phyloP scores from a whole-genome alignment of 2,113 vertebrate genomes.

The Notiomystis cincta region DNA sequence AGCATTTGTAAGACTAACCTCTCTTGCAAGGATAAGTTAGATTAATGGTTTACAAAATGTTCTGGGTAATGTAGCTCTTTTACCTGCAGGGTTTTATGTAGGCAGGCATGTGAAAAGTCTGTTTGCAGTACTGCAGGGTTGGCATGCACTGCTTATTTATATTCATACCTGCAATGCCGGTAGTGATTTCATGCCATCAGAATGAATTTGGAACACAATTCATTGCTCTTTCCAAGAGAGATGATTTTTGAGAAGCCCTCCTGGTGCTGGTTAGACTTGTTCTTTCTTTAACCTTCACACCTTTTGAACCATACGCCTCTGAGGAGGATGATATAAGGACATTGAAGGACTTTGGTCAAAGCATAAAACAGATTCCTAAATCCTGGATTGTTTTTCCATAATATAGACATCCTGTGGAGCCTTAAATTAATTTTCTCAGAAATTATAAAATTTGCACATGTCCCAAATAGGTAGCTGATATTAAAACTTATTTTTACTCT shows the following conservation, averaged over 20 bases:
- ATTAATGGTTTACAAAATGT: conserved; percentile 64
- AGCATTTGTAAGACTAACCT: conserved; percentile 25
- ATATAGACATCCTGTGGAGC: not conserved
- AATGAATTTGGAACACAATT: not conserved
- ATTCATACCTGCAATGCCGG: not conserved
- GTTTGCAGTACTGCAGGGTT: not conserved
- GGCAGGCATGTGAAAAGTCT: not conserved
- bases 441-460: not conserved
- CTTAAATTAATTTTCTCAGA: not conserved
- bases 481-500: not conserved
- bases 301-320: not conserved
- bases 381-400: not conserved
- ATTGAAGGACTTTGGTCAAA: not conserved
- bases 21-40: conserved; percentile 14
- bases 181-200: not conserved
- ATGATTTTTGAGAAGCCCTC: not conserved
- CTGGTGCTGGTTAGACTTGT: not conserved
- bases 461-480: not conserved
- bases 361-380: not conserved
- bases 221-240: not conserved
- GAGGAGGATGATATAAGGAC: not conserved
- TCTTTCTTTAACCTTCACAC: not conserved
- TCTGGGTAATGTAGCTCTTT: conserved; percentile 34
- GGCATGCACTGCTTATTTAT: not conserved
- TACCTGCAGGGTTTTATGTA: conserved; percentile 5